phyloP scores from a whole-genome alignment of 1,140 invertebrate genomes.

The Hyphantria cunea region DNA sequence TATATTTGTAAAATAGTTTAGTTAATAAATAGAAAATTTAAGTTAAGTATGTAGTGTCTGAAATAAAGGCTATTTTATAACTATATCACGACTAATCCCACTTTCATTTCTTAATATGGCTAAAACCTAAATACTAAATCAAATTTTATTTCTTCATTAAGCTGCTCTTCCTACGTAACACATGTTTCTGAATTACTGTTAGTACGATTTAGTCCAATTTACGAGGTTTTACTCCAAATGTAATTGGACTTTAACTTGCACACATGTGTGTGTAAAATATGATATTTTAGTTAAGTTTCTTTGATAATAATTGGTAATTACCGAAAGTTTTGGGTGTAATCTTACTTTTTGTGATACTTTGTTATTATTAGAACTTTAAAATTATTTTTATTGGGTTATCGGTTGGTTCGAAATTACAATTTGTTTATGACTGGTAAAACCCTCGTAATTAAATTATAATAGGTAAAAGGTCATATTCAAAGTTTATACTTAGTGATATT shows the following conservation, averaged over 20 bases:
- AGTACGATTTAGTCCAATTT: conserved; percentile 23
- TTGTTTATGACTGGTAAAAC: too few relatives aligned
- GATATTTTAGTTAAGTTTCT: neutral
- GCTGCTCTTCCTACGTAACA: conserved; percentile 10
- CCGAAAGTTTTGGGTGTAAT: too few relatives aligned
- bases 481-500: too few relatives aligned
- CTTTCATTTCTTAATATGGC: conserved; percentile 10
- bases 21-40: too few relatives aligned
- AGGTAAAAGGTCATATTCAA: too few relatives aligned
- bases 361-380: too few relatives aligned
- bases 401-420: too few relatives aligned
- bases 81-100: conserved; percentile 1
- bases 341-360: too few relatives aligned
- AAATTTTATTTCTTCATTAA: conserved; percentile 26
- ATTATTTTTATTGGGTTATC: too few relatives aligned
- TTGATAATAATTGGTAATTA: neutral
- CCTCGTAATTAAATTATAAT: too few relatives aligned
- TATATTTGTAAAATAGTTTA: too few relatives aligned
- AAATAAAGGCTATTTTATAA: too few relatives aligned
- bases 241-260: conserved; percentile 22
- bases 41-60: neutral
- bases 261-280: conserved; percentile 9
- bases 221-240: conserved; percentile 15
- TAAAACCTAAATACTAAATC: conserved; percentile 21
- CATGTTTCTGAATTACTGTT: conserved; percentile 22